A percentile compares a stretch with the other conserved stretches of the same genome.
Conservation (phyloP, 2,797 vertebrate species). For the Sebastes steindachneri region DNA sequence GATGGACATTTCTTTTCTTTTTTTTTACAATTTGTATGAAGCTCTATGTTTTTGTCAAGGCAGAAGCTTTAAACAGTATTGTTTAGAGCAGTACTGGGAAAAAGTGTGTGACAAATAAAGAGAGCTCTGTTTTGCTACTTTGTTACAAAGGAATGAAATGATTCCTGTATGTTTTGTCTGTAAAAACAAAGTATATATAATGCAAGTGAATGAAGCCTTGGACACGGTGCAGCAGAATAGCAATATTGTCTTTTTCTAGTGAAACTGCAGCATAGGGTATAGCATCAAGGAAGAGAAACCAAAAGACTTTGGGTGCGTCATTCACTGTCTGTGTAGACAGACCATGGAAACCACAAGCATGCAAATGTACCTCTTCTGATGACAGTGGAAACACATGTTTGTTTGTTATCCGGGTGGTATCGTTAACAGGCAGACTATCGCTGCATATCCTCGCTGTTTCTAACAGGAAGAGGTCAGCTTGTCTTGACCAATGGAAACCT, state of each 20-base stretch:
- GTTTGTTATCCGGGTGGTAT: not conserved
- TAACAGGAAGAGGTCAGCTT: not conserved
- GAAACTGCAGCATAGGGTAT: not conserved
- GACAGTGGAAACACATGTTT: not conserved
- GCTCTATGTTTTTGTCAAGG: not conserved
- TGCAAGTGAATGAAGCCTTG: not conserved
- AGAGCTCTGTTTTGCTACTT: slow-evolving; percentile 47
- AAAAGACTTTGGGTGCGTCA: not conserved
- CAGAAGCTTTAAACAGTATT: slow-evolving; percentile 10
- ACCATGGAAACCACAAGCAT: slow-evolving; percentile 17
- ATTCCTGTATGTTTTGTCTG: too few species aligned
- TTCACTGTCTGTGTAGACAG: not conserved
- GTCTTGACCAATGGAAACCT: not conserved
- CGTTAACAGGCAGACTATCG: not conserved
- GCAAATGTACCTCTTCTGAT: not conserved
- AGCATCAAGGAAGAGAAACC: slow-evolving; percentile 1
- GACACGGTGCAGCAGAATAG: not conserved
- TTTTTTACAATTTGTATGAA: slow-evolving; percentile 41
- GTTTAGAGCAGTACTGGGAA: not conserved
- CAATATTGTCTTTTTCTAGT: not conserved
- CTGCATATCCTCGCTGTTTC: not conserved
- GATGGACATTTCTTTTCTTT: not conserved
- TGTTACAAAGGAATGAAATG: slow-evolving; percentile 9
- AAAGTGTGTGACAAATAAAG: slow-evolving; percentile 56
- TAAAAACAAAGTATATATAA: not conserved